Percentiles rank a stretch among this genome's conserved stretches.
phyloP scores from a whole-genome alignment of 2,113 vertebrate genomes.

The Patagioenas fasciata region DNA sequence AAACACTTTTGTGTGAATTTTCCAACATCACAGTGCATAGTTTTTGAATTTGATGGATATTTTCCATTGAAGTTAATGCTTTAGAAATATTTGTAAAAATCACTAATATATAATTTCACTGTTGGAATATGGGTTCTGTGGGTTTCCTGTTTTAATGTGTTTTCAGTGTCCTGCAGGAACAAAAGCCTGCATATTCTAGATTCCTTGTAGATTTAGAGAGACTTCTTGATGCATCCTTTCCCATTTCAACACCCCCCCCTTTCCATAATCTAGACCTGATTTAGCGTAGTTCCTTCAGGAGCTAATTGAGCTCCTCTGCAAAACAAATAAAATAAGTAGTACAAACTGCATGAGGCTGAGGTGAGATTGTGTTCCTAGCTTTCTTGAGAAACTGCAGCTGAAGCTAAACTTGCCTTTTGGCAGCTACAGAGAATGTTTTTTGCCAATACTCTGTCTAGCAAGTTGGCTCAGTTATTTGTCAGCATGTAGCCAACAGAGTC shows the following conservation, averaged over 20 bases:
- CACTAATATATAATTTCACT: background rate
- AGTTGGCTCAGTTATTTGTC: slow-evolving; percentile 2
- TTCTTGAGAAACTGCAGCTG: background rate
- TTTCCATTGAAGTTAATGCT: background rate
- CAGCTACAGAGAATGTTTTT: background rate
- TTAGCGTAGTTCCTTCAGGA: background rate
- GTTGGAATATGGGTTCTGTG: background rate
- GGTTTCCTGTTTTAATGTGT: background rate
- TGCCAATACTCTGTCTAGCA: slow-evolving; percentile 21
- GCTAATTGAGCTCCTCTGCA: background rate
- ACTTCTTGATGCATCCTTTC: background rate
- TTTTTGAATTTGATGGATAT: background rate
- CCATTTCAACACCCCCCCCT: background rate
- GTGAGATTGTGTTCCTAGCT: background rate
- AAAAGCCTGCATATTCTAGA: background rate
- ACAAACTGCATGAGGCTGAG: background rate
- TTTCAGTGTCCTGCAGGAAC: background rate
- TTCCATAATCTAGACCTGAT: background rate
- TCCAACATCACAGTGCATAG: background rate
- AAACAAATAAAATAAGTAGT: background rate
- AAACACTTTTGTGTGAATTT: background rate
- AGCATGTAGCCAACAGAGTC: background rate
- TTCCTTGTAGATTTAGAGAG: background rate
- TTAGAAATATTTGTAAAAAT: background rate
- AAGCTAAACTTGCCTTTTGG: background rate